Percentiles rank a stretch among this genome's conserved stretches.
Evolutionary conservation across 92 coral and sea anemone genomes (phyloP).

Genomic region (Anthopleura xanthogrammica): DNA sequence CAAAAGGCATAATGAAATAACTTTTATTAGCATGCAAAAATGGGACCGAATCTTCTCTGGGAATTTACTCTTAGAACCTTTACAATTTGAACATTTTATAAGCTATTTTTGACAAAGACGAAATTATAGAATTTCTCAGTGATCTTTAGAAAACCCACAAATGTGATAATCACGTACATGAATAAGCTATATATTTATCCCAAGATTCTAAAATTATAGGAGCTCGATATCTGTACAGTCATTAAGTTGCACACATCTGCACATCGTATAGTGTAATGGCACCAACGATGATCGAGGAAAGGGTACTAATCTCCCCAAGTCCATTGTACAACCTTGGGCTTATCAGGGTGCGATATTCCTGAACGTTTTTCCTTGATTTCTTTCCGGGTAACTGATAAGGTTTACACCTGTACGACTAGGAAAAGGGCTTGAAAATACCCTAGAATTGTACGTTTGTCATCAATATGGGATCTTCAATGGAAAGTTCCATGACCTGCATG

Average conservation of each 20-base stretch:
- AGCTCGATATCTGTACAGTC: conserved; percentile 17
- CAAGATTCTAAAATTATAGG: background rate
- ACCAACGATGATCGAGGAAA: conserved; percentile 22
- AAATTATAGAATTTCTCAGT: background rate
- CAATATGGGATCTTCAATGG: background rate
- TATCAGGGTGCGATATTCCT: conserved; percentile 29
- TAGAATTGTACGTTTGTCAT: background rate
- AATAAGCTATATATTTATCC: background rate
- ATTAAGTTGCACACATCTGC: conserved; percentile 27
- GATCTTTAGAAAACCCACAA: background rate
- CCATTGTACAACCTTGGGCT: conserved; percentile 32
- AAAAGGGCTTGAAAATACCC: conserved; percentile 14
- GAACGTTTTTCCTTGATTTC: conserved; percentile 29
- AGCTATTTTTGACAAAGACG: background rate
- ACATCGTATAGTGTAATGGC: conserved; percentile 36
- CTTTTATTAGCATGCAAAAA: too few relatives aligned
- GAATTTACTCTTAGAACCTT: background rate
- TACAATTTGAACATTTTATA: background rate
- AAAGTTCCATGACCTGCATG: background rate
- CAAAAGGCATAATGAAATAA: too few relatives aligned
- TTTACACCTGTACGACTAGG: conserved; percentile 22
- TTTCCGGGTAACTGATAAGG: conserved; percentile 31
- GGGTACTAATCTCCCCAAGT: conserved; percentile 28
- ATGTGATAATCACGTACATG: background rate
- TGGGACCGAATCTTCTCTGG: too few relatives aligned